phyloP scores from a whole-genome alignment of 2,113 vertebrate genomes.

The Lethenteron camtschaticum region DNA sequence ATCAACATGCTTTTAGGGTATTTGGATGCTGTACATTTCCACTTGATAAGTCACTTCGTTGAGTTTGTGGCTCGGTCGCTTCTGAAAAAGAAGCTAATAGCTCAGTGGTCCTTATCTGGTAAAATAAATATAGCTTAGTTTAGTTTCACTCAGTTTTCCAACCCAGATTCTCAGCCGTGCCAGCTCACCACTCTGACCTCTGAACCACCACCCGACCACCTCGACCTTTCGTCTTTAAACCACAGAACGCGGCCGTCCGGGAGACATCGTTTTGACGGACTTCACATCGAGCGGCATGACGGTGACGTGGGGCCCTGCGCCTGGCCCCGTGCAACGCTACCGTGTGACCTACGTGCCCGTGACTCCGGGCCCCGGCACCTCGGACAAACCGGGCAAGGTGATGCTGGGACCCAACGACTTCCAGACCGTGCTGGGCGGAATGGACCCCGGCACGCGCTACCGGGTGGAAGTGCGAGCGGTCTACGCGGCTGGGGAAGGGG shows the following conservation, averaged over 20 bases:
- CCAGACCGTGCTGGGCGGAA: neutral
- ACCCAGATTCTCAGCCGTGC: no score
- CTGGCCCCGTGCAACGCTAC: conserved; percentile 1
- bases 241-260: neutral
- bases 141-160: no score
- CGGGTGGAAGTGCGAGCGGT: conserved; percentile 1
- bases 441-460: conserved; percentile 1
- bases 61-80: no score
- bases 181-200: no score
- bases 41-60: no score
- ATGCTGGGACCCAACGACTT: neutral
- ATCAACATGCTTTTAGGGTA: no score
- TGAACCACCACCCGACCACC: no score
- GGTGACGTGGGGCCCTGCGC: conserved; percentile 2
- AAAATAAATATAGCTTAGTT: no score
- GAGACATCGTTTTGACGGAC: neutral
- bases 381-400: neutral
- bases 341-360: neutral
- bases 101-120: no score
- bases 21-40: no score
- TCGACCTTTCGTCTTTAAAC: no score
- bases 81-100: no score
- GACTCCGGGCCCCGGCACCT: neutral
- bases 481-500: conserved; percentile 1
- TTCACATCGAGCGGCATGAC: neutral